Percentiles rank a stretch among this genome's conserved stretches.
Evolutionary conservation across 2,113 vertebrate genomes (phyloP).

Genomic region (Channa maculata): DNA sequence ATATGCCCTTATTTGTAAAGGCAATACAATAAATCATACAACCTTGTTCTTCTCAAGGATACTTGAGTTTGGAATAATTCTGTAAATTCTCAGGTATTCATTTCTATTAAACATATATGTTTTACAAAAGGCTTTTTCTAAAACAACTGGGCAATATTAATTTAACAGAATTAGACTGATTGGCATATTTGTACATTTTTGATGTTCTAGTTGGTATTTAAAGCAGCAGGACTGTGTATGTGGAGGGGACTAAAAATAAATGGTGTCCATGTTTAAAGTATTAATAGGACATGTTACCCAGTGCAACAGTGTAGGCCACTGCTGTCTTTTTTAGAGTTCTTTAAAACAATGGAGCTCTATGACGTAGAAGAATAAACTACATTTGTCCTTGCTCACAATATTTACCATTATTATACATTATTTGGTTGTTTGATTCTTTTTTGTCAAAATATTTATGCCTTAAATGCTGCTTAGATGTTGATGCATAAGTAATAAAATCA

Average conservation of each 20-base stretch:
- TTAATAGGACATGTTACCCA: neutral
- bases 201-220: neutral
- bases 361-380: too few species aligned
- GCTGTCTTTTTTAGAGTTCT: too few species aligned
- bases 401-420: too few species aligned
- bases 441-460: too few species aligned
- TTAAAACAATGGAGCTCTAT: too few species aligned
- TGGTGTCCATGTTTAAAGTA: neutral
- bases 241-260: constrained; percentile 21
- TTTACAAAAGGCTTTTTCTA: neutral
- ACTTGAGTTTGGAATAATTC: neutral
- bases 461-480: too few species aligned
- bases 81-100: too few species aligned
- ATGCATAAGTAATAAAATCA: too few species aligned
- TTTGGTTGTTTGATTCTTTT: too few species aligned
- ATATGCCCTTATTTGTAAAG: neutral
- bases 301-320: neutral
- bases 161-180: too few species aligned
- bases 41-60: neutral
- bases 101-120: neutral
- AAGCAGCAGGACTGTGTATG: neutral
- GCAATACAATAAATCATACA: neutral
- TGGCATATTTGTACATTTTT: neutral
- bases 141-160: neutral
- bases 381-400: too few species aligned